Evolutionary conservation across 2,797 vertebrate genomes (phyloP), one percentile per base, ranked within the genome.

Genomic region (Sebastes hubbsi): DNA sequence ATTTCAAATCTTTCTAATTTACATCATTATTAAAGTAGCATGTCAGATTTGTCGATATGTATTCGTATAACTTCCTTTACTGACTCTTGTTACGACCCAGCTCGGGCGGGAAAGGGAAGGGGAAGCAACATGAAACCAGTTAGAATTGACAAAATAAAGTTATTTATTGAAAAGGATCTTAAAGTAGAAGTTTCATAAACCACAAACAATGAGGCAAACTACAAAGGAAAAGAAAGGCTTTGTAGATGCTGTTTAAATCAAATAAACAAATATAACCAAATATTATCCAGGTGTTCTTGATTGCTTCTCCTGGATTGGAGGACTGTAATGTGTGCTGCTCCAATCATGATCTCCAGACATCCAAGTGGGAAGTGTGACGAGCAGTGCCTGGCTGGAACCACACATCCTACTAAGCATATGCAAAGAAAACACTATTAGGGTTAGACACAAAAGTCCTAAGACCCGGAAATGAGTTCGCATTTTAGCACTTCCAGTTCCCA

Each of bases 391-490:
- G 46, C 46, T 49, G 46, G 18, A 49, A 10, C 52, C 52, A 54
- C 52, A 54, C n/a, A 52, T 52, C 49, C 18, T n/a, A 52, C 20
- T 52, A 20, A 20, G 18, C 20, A 52, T 52, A 52, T 20, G 18
- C 18, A 52, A 52, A 52, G 49, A 52, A n/a, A 52, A 52, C 49
- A 54, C 52, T 22, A 11, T 5, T 54, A 54, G n/a, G 9, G 2
- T n/a, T 54, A 49, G 46, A 49, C 46, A 49, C 46, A 49, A 49
- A 49, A 49, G 46, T 20, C 46, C 18, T 49, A 49, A 20, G 8
- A 49, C 46, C 8, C 0, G 18, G 46, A 49, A 49, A 49, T 49
- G 18, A 49, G 46, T 49, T 20, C 0, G 0, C 18, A 49, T 20
- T 49, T 49, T 49, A 49, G 18, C 1, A 49, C 46, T 49, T 49